Percentiles rank a stretch among this genome's conserved stretches.
Evolutionary conservation across 2,797 vertebrate species (phyloP).

Genomic region (Kryptolebias ocellatus): DNA sequence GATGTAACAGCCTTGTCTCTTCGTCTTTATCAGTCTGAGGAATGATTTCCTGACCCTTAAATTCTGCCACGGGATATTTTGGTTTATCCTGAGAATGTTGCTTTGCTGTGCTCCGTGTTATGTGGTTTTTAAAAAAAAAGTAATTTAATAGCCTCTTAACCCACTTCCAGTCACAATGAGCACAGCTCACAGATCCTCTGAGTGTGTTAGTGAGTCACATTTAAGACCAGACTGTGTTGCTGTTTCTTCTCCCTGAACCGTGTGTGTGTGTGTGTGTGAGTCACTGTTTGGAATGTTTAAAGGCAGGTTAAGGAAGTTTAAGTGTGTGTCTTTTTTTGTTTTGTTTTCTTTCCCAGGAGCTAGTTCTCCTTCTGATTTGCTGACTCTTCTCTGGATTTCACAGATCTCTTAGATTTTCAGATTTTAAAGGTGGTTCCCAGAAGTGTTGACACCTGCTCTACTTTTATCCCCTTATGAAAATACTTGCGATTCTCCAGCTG

Average conservation of each 20-base stretch:
- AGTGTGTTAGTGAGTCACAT: constrained; percentile 60
- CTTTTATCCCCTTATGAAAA: background rate
- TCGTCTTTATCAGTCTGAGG: background rate
- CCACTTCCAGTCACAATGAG: constrained; percentile 64
- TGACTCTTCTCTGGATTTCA: background rate
- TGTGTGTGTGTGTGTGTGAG: constrained; percentile 22
- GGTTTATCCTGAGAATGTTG: background rate
- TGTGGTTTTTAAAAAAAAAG: constrained; percentile 26
- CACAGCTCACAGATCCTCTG: constrained; percentile 33
- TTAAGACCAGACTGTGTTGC: constrained; percentile 59
- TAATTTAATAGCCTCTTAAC: constrained; percentile 66
- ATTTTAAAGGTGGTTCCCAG: background rate
- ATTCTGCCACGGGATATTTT: constrained; percentile 4
- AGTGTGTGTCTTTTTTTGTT: background rate
- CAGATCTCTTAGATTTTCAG: background rate
- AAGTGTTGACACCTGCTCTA: constrained; percentile 14
- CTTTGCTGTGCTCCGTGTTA: constrained; percentile 12
- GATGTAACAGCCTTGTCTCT: background rate
- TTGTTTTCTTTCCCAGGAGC: constrained; percentile 1
- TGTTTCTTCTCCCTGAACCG: constrained; percentile 28
- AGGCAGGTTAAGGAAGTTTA: constrained; percentile 33
- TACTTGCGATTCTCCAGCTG: constrained; percentile 16
- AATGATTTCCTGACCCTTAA: background rate
- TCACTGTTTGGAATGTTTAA: constrained; percentile 47
- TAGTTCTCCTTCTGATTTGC: background rate